Conservation (phyloP, 2,113 vertebrate species). For the Dromaius novaehollandiae region DNA sequence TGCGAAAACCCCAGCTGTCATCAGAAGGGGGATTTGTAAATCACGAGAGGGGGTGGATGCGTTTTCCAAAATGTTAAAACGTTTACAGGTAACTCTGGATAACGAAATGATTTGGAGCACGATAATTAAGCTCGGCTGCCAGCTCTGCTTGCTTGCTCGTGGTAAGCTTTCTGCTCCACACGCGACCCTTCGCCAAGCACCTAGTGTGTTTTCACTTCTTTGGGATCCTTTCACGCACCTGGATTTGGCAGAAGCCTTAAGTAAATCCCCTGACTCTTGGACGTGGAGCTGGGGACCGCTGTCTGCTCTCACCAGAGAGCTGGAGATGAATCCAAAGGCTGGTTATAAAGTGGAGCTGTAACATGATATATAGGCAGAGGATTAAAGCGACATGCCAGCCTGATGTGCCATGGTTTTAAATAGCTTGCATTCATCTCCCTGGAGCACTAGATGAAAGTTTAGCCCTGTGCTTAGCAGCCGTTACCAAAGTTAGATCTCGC, state of each 20-base stretch:
- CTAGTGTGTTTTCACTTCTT: background rate
- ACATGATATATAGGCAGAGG: conserved; percentile 44
- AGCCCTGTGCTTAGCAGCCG: conserved; percentile 14
- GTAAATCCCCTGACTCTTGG: background rate
- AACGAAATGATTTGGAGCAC: background rate
- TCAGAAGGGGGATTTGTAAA: background rate
- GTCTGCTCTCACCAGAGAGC: background rate
- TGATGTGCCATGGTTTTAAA: conserved; percentile 58
- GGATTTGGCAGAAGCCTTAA: background rate
- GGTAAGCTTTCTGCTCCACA: background rate
- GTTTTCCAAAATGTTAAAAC: background rate
- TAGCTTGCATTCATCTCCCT: conserved; percentile 47
- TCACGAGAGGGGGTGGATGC: background rate
- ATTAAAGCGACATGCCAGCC: conserved; percentile 31
- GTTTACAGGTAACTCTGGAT: background rate
- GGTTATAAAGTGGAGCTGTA: conserved; percentile 48
- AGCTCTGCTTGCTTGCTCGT: background rate
- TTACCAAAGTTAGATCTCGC: background rate
- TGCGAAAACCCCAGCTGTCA: too few relatives aligned
- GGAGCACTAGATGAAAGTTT: conserved; percentile 37
- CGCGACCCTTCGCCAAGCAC: background rate
- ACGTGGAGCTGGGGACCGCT: background rate
- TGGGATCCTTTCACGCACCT: background rate
- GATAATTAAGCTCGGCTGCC: background rate
- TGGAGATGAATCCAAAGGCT: conserved; percentile 3